phyloP scores from a whole-genome alignment of 2,113 vertebrate genomes.

The Muntiacus muntjak region DNA sequence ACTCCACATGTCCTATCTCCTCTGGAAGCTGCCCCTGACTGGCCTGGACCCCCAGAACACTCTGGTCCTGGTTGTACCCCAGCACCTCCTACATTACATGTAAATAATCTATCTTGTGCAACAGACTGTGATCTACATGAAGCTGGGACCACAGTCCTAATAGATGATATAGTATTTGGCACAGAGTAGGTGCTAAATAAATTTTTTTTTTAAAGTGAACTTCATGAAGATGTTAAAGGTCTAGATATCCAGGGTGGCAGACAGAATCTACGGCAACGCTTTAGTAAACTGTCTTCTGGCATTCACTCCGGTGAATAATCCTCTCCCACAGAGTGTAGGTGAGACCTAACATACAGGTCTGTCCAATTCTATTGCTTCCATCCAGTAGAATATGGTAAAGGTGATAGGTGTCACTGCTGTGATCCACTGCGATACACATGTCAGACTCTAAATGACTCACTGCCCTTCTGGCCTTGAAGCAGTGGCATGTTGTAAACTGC shows the following conservation, averaged over 20 bases:
- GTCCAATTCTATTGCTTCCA: neutral
- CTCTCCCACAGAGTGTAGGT: neutral
- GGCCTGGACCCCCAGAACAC: neutral
- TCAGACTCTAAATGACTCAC: neutral
- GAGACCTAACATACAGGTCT: neutral
- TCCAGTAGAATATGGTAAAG: neutral
- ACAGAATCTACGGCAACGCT: neutral
- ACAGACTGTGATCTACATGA: neutral
- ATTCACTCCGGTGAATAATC: neutral
- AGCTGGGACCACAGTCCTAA: neutral
- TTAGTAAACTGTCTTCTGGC: neutral
- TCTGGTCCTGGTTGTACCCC: rapidly evolving
- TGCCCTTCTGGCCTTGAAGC: neutral
- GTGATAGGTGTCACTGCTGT: neutral
- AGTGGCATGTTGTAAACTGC: neutral
- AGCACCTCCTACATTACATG: neutral
- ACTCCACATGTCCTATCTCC: neutral
- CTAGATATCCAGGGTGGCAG: neutral
- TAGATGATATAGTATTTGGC: neutral
- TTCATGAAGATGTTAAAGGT: neutral
- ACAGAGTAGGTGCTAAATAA: neutral
- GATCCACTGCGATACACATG: neutral
- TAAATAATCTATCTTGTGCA: neutral
- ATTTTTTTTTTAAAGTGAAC: neutral
- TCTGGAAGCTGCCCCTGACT: neutral